phyloP scores from a whole-genome alignment of 2,888 invertebrate species.

The Idaea dimidiata region DNA sequence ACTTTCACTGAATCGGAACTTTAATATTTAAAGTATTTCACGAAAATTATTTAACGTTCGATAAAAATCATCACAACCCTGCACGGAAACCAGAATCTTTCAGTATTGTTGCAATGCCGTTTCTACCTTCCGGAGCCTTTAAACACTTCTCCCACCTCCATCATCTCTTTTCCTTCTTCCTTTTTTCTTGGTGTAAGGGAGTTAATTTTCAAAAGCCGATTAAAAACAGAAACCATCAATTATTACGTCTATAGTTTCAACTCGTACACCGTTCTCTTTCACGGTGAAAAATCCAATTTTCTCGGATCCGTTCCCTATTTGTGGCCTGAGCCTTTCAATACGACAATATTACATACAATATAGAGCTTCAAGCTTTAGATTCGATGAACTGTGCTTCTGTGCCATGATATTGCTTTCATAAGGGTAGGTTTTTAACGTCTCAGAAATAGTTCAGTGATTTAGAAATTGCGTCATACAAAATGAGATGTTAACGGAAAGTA shows the following conservation, averaged over 20 bases:
- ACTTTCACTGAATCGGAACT: too few relatives aligned
- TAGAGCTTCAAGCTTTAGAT: slow-evolving; percentile 23
- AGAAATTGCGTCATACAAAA: background rate
- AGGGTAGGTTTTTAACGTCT: slow-evolving; percentile 11
- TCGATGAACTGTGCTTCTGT: slow-evolving; percentile 33
- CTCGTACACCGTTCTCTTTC: background rate
- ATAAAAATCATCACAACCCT: too few relatives aligned
- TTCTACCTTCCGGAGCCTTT: too few relatives aligned
- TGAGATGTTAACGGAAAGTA: background rate
- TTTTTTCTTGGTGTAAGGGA: too few relatives aligned
- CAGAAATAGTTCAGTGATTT: background rate
- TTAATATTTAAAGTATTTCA: too few relatives aligned
- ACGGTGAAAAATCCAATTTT: slow-evolving; percentile 54
- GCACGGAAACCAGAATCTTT: too few relatives aligned
- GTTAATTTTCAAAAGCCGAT: background rate
- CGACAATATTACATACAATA: slow-evolving; percentile 51
- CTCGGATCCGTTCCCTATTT: slow-evolving; percentile 50
- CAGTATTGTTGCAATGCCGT: too few relatives aligned
- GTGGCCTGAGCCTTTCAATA: slow-evolving; percentile 50
- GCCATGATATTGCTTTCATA: slow-evolving; percentile 18
- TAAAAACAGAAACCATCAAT: background rate
- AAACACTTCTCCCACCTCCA: too few relatives aligned
- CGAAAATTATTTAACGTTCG: too few relatives aligned
- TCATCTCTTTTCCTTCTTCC: too few relatives aligned
- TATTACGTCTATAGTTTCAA: background rate